Evolutionary conservation across 2,113 vertebrate species (phyloP), one percentile per base, ranked within the genome.

Genomic region (Vanacampus margaritifer): DNA sequence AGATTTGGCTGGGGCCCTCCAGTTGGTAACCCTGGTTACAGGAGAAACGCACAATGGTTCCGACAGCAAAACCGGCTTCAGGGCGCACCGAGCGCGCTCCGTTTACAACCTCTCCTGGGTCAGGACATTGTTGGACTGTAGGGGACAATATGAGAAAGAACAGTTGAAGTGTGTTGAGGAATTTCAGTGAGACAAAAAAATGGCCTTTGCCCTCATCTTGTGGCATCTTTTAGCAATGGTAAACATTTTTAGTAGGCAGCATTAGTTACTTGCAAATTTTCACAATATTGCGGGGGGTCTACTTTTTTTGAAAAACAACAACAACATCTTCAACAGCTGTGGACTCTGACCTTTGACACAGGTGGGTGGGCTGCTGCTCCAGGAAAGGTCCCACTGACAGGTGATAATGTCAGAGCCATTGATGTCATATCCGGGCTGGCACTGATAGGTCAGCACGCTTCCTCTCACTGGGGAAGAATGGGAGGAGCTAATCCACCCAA

Each of bases 331-430:
- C 2, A 58, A 58, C 16, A 19, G 28, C 7, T 19, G 17, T 51
- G 19, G 10, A 54, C 51, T 24, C 24, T 54, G 4, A 57, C 95
- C 93, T 86, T 95, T 96, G 67, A 94, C 91, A 84, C 95, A 97
- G 51, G 92, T 94, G 0, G 95, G 95, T 0, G 95, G 95, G 57
- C 86, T 92, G 46, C 93, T 94, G 88, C 94, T 97, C 95, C 95
- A 97, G 59, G 94, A 94, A 32, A 96, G 90, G 83, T 96, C 95
- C 95, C 95, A 97, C 73, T 97, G 95, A 84, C 95, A 97, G 71
- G 94, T 96, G 79, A 97, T 93, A 70, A 97, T 95, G 87, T 97
- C 95, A 3, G 95, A 94, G 76, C 95, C 95, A 0, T 93, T 91
- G 71, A 97, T 94, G 85, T 96, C 94, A 61, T 95, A 97, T 37